phyloP scores from a whole-genome alignment of 2,888 invertebrate species.

The Baronia brevicornis region DNA sequence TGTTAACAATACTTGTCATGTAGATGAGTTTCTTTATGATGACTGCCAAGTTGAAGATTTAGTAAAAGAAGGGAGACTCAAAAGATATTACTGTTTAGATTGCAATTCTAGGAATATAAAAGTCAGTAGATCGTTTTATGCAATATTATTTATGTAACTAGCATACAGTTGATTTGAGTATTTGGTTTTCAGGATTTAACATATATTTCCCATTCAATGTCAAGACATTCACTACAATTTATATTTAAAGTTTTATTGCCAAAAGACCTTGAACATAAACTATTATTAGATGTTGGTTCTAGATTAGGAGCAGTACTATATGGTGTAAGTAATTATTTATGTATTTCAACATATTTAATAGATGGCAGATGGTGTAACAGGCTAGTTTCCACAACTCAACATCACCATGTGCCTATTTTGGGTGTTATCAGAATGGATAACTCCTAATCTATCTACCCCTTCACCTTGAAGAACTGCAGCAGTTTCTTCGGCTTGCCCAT shows the following conservation, averaged over 20 bases:
- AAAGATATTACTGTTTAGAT: slow-evolving; percentile 49
- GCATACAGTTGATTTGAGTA: not conserved
- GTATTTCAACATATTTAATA: slow-evolving; percentile 3
- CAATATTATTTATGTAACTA: not conserved
- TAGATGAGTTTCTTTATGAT: slow-evolving; percentile 83
- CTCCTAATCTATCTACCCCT: no score
- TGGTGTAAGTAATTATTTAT: slow-evolving; percentile 68
- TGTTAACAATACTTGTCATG: slow-evolving; percentile 71
- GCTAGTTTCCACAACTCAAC: no score
- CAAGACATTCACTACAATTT: slow-evolving; percentile 73
- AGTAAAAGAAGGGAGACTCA: slow-evolving; percentile 45
- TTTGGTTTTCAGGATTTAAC: slow-evolving; percentile 56
- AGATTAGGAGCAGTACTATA: slow-evolving; percentile 81
- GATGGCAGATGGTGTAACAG: no score
- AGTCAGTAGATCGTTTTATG: slow-evolving; percentile 23
- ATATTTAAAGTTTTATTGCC: slow-evolving; percentile 79
- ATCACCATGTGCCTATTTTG: no score
- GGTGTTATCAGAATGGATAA: no score
- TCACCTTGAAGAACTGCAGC: no score
- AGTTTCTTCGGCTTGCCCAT: no score
- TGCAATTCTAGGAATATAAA: slow-evolving; percentile 52
- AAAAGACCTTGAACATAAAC: slow-evolving; percentile 71
- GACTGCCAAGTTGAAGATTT: slow-evolving; percentile 75
- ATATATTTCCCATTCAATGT: slow-evolving; percentile 80
- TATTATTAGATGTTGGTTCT: slow-evolving; percentile 81